Base-by-base conservation (phyloP, 2,888 invertebrate species). In the Mythimna albipuncta region DNA sequence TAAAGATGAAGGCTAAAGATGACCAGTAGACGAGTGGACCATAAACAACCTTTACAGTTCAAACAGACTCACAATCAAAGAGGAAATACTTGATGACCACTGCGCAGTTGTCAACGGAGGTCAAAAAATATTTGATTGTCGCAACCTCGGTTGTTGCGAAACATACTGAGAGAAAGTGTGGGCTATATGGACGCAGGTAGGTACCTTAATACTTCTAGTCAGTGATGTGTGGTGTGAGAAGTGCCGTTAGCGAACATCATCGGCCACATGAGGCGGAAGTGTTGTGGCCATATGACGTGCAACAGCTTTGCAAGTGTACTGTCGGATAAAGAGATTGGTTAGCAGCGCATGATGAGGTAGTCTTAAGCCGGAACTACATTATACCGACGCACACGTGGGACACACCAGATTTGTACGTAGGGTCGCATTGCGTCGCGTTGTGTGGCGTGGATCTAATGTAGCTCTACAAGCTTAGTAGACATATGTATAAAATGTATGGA, bases 111-210 rank as follows among this genome's bases (percentile, higher is more conserved):
- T 84, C 61, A 68, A 47, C 64, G 68, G 82, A 87, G 87, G 86
- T 87, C 84, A 85, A 78, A 86, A 84, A 86, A 87, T 86, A 85
- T 89, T 88, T 87, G 85, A 75, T 67, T 81, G 79, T 64, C 69
- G 77, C 74, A 80, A 84, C 88, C 85, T 88, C 79, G 84, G n/a
- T 16, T 38, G 47, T 83, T 80, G 85, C 68, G 75, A 86, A 72
- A 73, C 58, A 7, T 11, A 11, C 52, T 62, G 57, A 81, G 85
- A 86, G 85, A 85, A 85, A 85, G 86, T 86, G 76, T 55, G 19
- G 47, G 41, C 70, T 77, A 6, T 16, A 21, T 69, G 58, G 58
- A 21, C 21, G 13, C 16, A 68, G 47, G 74, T n/a, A 68, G 47
- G 74, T 76, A 41, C n/a, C 52, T 54, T 21, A 21, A 7, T 26